These are phyloP conservation scores for Gasterosteus nipponicus DNA, from an alignment of 2,113 vertebrate genomes.

Conservation along the genomic window DNA sequence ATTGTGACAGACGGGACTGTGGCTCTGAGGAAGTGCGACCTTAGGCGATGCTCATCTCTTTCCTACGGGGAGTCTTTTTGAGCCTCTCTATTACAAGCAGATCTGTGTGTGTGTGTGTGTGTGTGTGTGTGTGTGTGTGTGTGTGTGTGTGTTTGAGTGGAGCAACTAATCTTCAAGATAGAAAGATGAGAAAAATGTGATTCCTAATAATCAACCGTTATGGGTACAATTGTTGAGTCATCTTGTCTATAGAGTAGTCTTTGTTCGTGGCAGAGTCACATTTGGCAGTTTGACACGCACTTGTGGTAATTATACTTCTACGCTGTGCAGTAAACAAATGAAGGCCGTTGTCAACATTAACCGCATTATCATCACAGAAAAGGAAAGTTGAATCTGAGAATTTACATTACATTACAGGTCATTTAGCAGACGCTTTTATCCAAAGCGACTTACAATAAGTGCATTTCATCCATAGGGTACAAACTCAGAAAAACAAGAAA, in stretches of 20 bases:
- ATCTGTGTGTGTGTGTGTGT: constrained; percentile 5
- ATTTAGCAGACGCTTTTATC: too few relatives aligned
- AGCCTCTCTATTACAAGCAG: not conserved
- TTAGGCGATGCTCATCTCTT: constrained; percentile 1
- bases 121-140: constrained; percentile 17
- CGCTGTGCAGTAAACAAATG: not conserved
- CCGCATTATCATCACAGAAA: too few relatives aligned
- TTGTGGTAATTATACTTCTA: not conserved
- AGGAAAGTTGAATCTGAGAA: too few relatives aligned
- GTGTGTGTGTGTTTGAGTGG: constrained; percentile 31
- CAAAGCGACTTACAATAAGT: too few relatives aligned
- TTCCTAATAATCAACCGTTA: not conserved
- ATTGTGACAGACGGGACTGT: constrained; percentile 19
- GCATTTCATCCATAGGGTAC: too few relatives aligned
- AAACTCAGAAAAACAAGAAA: too few relatives aligned
- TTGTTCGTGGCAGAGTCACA: not conserved
- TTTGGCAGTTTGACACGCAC: not conserved
- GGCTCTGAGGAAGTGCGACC: constrained; percentile 19
- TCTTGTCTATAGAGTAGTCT: not conserved
- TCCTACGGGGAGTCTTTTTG: constrained; percentile 36
- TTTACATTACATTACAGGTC: too few relatives aligned
- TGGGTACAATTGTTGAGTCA: not conserved
- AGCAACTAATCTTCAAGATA: constrained; percentile 14
- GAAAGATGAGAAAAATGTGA: constrained; percentile 6
- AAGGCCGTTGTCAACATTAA: not conserved